phyloP scores from a whole-genome alignment of 2,113 vertebrate genomes.

The Pantherophis guttatus region DNA sequence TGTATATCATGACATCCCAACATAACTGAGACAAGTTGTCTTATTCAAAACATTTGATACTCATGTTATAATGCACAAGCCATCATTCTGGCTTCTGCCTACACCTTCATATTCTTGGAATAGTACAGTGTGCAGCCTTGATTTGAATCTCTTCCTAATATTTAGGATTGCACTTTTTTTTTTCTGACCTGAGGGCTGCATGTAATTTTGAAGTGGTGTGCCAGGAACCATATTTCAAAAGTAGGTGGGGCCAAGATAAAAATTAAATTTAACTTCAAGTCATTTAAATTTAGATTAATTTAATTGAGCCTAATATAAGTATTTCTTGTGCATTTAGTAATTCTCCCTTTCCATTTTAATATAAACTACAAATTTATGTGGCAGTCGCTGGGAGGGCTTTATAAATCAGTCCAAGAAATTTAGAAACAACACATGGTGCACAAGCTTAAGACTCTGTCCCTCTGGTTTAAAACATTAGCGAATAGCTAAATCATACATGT shows the following conservation, averaged over 20 bases:
- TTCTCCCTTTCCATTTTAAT: neutral
- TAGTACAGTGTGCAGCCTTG: neutral
- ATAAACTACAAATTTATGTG: neutral
- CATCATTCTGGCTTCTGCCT: neutral
- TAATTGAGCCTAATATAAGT: neutral
- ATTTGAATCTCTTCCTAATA: neutral
- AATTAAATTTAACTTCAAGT: neutral
- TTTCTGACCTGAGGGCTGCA: neutral
- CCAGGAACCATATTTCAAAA: neutral
- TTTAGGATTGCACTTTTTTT: neutral
- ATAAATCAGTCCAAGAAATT: neutral
- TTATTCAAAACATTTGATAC: neutral
- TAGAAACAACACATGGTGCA: neutral
- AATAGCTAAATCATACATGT: neutral
- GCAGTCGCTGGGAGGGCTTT: neutral
- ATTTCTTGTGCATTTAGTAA: neutral
- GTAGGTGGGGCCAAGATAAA: neutral
- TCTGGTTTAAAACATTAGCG: neutral
- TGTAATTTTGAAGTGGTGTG: neutral
- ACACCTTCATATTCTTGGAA: neutral
- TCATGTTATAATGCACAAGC: neutral
- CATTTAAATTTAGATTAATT: neutral
- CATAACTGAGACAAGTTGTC: neutral
- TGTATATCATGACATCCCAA: neutral
- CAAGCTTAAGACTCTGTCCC: neutral